Evolutionary conservation across 1,140 invertebrate genomes (phyloP).

Genomic region (Lepidurus couesii): DNA sequence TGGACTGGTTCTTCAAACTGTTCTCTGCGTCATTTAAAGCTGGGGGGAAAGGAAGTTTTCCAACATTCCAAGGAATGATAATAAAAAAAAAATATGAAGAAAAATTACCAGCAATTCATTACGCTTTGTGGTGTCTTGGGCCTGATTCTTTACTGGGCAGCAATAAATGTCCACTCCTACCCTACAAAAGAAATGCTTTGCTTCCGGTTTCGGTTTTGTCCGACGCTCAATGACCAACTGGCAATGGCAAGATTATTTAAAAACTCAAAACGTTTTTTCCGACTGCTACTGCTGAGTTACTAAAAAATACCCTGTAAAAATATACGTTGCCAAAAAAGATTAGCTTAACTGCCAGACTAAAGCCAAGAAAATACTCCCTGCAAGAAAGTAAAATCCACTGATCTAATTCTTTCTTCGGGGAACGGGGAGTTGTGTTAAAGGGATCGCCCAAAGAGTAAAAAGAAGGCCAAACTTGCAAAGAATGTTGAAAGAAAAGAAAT

Average conservation of each 20-base stretch:
- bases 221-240: not conserved
- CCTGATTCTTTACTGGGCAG: conserved; percentile 8
- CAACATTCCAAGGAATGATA: not conserved
- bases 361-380: not conserved
- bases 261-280: not conserved
- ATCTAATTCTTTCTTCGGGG: not conserved
- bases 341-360: not conserved
- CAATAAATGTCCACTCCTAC: not conserved
- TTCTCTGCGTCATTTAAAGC: not conserved
- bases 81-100: not conserved
- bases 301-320: not conserved
- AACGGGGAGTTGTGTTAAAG: too few species aligned
- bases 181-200: not conserved
- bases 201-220: not conserved
- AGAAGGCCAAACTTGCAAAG: not conserved
- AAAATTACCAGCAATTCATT: not conserved
- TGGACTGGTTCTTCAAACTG: not conserved
- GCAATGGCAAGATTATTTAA: not conserved
- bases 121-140: conserved; percentile 14
- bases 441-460: not conserved
- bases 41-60: not conserved
- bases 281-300: not conserved
- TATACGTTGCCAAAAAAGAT: not conserved
- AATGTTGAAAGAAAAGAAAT: not conserved
- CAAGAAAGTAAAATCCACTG: not conserved